Conservation (phyloP, 1,140 invertebrate species). For the Tetraneura akinire region DNA sequence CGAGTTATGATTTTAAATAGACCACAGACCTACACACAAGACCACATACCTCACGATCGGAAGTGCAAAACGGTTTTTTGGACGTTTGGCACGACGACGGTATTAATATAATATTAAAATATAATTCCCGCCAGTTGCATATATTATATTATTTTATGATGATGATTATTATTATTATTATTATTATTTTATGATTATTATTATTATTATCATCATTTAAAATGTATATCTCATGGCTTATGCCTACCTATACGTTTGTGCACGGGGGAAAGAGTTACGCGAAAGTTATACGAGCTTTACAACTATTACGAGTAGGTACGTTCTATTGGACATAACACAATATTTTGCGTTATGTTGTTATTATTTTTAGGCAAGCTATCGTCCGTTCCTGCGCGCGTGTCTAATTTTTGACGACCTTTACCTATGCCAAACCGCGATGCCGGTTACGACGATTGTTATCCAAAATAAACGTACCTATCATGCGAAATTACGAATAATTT, state of each 20-base stretch:
- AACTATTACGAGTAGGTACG: background rate
- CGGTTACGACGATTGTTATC: too few species aligned
- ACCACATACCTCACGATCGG: background rate
- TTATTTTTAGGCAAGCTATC: slow-evolving; percentile 23
- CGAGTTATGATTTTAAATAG: slow-evolving; percentile 13
- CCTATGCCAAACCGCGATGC: slow-evolving; percentile 10
- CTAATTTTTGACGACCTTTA: background rate
- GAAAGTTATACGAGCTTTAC: too few species aligned
- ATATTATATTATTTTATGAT: background rate
- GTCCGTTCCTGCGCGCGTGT: slow-evolving; percentile 2
- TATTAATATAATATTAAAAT: too few species aligned
- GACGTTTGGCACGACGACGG: background rate
- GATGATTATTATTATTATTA: too few species aligned
- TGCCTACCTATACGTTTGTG: too few species aligned
- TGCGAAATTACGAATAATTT: background rate
- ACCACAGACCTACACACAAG: background rate
- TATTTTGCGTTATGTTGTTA: too few species aligned
- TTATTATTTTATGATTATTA: too few species aligned
- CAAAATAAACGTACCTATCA: background rate
- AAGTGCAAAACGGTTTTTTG: background rate
- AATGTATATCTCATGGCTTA: too few species aligned
- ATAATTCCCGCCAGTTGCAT: background rate
- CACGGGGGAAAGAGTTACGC: too few species aligned
- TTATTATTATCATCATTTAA: too few species aligned
- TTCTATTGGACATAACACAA: too few species aligned